A percentile compares a stretch with the other conserved stretches of the same genome.
These are phyloP conservation scores for Passer domesticus DNA, from an alignment of 2,113 vertebrate species.

Conservation along the genomic window DNA sequence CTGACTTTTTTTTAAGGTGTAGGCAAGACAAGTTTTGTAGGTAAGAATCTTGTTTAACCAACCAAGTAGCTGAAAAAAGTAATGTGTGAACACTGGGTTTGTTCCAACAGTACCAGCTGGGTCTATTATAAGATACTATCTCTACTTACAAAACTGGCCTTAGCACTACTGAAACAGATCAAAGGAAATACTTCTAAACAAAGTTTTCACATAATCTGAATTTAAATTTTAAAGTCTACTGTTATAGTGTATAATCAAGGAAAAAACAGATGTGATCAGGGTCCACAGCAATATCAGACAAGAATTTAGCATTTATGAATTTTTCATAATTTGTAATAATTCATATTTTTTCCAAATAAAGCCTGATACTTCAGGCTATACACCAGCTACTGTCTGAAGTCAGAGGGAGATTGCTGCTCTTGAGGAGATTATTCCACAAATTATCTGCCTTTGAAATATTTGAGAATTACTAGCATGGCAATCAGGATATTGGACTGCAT, in stretches of 20 bases:
- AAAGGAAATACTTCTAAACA: background rate
- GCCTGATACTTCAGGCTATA: background rate
- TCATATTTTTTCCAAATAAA: background rate
- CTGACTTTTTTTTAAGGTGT: background rate
- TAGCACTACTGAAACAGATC: background rate
- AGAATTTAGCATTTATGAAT: background rate
- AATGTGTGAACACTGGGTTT: background rate
- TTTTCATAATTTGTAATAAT: background rate
- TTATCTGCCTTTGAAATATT: background rate
- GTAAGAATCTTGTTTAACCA: slow-evolving; percentile 5
- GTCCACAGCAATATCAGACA: background rate
- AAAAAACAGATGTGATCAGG: background rate
- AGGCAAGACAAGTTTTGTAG: background rate
- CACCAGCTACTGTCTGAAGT: background rate
- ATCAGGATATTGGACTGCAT: background rate
- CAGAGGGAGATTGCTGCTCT: background rate
- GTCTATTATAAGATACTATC: background rate
- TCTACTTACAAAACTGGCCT: background rate
- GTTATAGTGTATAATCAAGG: background rate
- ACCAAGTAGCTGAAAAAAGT: background rate
- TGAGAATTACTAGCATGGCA: background rate
- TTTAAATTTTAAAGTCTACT: background rate
- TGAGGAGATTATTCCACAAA: background rate
- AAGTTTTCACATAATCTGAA: background rate
- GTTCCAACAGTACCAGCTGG: background rate